These are phyloP conservation scores for Notospermus geniculatus DNA, from an alignment of 1,140 invertebrate genomes.

Conservation along the genomic window DNA sequence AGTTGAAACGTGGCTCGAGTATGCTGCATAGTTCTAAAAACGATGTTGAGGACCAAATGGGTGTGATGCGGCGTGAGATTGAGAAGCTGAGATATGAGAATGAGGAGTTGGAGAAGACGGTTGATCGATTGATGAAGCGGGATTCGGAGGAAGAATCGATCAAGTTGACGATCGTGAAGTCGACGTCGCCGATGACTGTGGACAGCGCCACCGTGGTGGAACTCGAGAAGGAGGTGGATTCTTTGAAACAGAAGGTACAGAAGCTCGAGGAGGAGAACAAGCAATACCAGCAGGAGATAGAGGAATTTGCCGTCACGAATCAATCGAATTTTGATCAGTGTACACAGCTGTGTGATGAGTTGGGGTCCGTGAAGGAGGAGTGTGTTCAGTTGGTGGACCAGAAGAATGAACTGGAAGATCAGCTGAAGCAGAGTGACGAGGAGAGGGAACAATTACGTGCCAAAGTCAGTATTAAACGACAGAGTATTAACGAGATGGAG, in stretches of 20 bases:
- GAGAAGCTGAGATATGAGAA: background rate
- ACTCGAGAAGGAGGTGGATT: background rate
- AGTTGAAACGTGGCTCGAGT: too few relatives aligned
- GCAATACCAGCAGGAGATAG: background rate
- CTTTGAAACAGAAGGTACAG: background rate
- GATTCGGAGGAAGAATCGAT: background rate
- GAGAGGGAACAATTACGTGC: background rate
- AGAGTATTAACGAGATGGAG: conserved; percentile 1
- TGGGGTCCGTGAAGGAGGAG: background rate
- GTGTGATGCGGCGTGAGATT: background rate
- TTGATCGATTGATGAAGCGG: background rate
- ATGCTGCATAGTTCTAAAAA: too few relatives aligned
- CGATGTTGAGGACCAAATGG: conserved; percentile 2
- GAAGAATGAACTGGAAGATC: background rate
- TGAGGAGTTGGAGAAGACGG: conserved; percentile 2
- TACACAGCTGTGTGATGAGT: background rate
- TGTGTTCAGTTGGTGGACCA: background rate
- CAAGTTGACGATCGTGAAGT: too few relatives aligned
- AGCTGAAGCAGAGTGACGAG: background rate
- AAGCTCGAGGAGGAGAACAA: background rate
- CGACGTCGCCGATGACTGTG: too few relatives aligned
- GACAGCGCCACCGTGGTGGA: background rate
- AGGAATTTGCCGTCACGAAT: conserved; percentile 1
- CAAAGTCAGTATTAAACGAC: conserved; percentile 3
- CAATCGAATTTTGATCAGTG: conserved; percentile 3